phyloP scores from a whole-genome alignment of 2,113 vertebrate species.

The Trinectes maculatus region DNA sequence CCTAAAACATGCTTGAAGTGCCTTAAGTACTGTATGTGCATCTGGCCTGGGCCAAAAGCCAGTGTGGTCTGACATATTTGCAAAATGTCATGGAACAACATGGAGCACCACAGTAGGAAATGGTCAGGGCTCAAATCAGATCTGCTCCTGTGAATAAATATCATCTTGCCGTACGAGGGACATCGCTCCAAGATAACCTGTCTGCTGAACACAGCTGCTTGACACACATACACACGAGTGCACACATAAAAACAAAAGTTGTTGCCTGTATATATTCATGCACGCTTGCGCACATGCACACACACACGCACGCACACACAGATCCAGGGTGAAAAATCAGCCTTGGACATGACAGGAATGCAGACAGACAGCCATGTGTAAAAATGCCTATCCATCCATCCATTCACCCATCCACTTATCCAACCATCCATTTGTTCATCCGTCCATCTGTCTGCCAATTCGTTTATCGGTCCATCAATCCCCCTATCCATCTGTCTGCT shows the following conservation, averaged over 20 bases:
- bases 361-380: constrained; percentile 69
- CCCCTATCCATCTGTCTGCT: constrained; percentile 66
- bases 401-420: constrained; percentile 66
- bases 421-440: constrained; percentile 72
- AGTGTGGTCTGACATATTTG: constrained; percentile 38
- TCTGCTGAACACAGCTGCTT: constrained; percentile 53
- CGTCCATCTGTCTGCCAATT: constrained; percentile 73
- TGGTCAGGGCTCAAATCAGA: constrained; percentile 52
- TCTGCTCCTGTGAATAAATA: constrained; percentile 57
- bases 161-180: constrained; percentile 35
- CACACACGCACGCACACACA: constrained; percentile 15
- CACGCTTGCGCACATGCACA: neutral
- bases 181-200: constrained; percentile 55
- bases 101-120: constrained; percentile 38
- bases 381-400: constrained; percentile 72
- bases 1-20: constrained; percentile 11
- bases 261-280: constrained; percentile 1
- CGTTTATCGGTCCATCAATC: constrained; percentile 68
- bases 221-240: constrained; percentile 29
- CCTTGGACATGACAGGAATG: constrained; percentile 66
- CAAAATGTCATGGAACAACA: constrained; percentile 33
- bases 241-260: constrained; percentile 19
- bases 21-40: constrained; percentile 10
- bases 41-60: constrained; percentile 31
- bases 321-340: constrained; percentile 30